Evolutionary conservation across 1,140 invertebrate species (phyloP), one percentile per base, ranked within the genome.

Genomic region (Holcopasites calliopsidis): DNA sequence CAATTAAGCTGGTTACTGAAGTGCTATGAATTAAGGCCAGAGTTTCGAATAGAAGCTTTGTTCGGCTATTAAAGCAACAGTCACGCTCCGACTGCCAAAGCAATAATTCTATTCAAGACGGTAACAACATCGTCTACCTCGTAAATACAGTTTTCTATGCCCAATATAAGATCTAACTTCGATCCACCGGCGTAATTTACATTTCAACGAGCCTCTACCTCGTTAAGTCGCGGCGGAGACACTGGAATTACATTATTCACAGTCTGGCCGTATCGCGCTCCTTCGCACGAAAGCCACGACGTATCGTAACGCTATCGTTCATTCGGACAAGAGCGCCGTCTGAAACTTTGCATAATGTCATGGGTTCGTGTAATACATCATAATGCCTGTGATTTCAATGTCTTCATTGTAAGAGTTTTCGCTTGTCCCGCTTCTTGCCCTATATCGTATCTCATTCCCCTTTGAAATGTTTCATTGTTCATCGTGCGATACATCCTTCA

Each of bases 141-240:
- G 62, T 35, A 66, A 52, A 66, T 66, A 66, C 47, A 50, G 13
- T 66, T 66, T 66, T 66, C 62, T 66, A 52, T 52, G 21, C 11
- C 33, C 47, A 18, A 66, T 50, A 52, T 35, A 52, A 66, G 62
- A 66, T 38, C 47, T 35, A 26, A 66, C 47, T 52, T 66, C 62
- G 10, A 66, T 66, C 33, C 62, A 21, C 31, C n/a, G 47, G 16
- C 47, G 62, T 50, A 66, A 66, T 66, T 66, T 52, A 52, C 62
- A 52, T 66, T 66, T 52, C 47, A 66, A 66, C 33, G 47, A 66
- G 47, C 28, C 26, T 16, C 44, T 52, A 38, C n/a, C 47, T 66
- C 62, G 62, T 66, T 66, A 66, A 52, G 21, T 52, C 38, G 31
- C 47, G 47, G 49, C 62, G 26, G 47, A 66, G 62, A 38, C 33